A percentile compares a stretch with the other conserved stretches of the same genome.
Conservation (phyloP, 2,797 vertebrate species). For the Muraenolepis orangiensis region DNA sequence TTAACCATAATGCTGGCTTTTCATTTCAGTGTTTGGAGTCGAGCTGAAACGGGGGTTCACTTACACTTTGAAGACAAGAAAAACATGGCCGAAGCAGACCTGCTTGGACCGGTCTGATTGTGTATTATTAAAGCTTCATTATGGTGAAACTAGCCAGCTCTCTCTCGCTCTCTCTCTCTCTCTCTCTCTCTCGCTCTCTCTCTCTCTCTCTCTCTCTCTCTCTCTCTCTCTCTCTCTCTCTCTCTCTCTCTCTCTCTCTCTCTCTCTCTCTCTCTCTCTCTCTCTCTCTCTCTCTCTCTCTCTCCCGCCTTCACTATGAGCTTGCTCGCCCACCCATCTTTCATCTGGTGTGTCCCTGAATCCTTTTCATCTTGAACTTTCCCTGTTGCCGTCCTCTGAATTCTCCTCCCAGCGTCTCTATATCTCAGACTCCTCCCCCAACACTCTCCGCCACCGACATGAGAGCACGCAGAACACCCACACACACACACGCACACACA, state of each 20-base stretch:
- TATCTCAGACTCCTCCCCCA: background rate
- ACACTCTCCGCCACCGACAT: background rate
- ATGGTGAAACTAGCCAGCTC: conserved; percentile 49
- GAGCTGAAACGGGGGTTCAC: conserved; percentile 8
- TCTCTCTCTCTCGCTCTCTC: conserved; percentile 35
- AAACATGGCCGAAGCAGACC: conserved; percentile 25
- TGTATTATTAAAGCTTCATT: conserved; percentile 39
- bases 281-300: background rate
- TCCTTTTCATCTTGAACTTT: background rate
- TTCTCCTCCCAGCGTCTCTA: background rate
- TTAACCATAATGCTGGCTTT: background rate
- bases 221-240: conserved; percentile 30
- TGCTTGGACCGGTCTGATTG: conserved; percentile 25
- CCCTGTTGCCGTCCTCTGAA: background rate
- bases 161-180: conserved; percentile 20
- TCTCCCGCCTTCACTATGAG: background rate
- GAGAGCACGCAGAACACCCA: background rate
- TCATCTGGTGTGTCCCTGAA: background rate
- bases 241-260: conserved; percentile 29
- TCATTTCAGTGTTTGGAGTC: background rate
- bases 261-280: conserved; percentile 2
- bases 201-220: conserved; percentile 39
- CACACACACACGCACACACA: background rate
- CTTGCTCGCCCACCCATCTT: background rate
- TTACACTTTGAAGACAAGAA: conserved; percentile 16